phyloP scores from a whole-genome alignment of 2,113 vertebrate species.

The Zosterops pallidus region DNA sequence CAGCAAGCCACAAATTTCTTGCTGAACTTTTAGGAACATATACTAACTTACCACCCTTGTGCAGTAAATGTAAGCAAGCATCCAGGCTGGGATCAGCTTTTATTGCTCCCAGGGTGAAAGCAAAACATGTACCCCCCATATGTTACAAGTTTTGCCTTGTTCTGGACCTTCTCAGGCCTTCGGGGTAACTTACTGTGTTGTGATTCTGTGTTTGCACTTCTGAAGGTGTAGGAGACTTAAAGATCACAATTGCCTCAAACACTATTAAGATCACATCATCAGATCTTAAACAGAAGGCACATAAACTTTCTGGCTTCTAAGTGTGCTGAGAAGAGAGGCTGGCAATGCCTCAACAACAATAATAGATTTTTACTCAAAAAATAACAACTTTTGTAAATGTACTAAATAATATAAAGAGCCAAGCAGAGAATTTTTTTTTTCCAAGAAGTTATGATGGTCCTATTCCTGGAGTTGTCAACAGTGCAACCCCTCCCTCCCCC shows the following conservation, averaged over 20 bases:
- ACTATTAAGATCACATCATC: no score
- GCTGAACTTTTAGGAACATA: not conserved
- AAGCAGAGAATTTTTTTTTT: not conserved
- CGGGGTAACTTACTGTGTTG: not conserved
- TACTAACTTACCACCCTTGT: not conserved
- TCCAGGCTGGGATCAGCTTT: not conserved
- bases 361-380: not conserved
- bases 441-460: not conserved
- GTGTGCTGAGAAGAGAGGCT: not conserved
- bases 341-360: not conserved
- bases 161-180: not conserved
- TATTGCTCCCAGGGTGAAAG: not conserved
- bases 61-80: not conserved
- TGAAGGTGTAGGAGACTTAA: not conserved
- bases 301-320: not conserved
- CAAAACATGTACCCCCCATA: not conserved
- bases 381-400: not conserved
- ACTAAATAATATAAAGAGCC: not conserved
- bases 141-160: not conserved
- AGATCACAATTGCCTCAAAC: not conserved
- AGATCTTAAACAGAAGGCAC: not conserved
- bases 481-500: not conserved
- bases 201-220: not conserved
- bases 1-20: not conserved
- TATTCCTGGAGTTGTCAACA: not conserved